A percentile compares a stretch with the other conserved stretches of the same genome.
Conservation (phyloP, 2,113 vertebrate genomes). For the Apeltes quadracus region DNA sequence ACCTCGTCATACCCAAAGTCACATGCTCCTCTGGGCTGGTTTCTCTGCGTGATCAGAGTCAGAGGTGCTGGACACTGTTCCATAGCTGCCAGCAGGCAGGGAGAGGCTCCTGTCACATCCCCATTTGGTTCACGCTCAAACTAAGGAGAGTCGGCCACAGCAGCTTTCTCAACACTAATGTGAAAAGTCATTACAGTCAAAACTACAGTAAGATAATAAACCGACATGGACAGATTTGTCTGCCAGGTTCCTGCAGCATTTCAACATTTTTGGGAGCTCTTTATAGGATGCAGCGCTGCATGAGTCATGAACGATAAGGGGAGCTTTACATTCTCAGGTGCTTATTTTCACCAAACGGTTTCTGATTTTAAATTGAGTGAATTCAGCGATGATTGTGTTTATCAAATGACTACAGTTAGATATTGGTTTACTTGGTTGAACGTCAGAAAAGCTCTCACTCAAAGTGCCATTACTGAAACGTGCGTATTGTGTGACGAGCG, state of each 20-base stretch:
- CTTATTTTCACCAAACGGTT: not conserved
- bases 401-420: not conserved
- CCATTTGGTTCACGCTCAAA: not conserved
- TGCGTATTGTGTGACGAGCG: not conserved
- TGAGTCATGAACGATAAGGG: no score
- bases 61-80: not conserved
- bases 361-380: not conserved
- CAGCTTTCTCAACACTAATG: not conserved
- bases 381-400: not conserved
- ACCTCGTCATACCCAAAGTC: constrained; percentile 7
- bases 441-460: not conserved
- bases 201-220: not conserved
- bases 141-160: not conserved
- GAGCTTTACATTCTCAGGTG: no score
- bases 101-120: not conserved
- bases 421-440: not conserved
- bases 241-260: no score
- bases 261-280: no score
- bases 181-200: not conserved
- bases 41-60: not conserved
- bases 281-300: no score
- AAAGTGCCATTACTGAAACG: not conserved
- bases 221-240: not conserved
- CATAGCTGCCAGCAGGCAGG: not conserved
- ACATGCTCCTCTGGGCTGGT: constrained; percentile 8